These are phyloP conservation scores for Schlechtendalia chinensis DNA, from an alignment of 1,140 invertebrate species.

Conservation along the genomic window DNA sequence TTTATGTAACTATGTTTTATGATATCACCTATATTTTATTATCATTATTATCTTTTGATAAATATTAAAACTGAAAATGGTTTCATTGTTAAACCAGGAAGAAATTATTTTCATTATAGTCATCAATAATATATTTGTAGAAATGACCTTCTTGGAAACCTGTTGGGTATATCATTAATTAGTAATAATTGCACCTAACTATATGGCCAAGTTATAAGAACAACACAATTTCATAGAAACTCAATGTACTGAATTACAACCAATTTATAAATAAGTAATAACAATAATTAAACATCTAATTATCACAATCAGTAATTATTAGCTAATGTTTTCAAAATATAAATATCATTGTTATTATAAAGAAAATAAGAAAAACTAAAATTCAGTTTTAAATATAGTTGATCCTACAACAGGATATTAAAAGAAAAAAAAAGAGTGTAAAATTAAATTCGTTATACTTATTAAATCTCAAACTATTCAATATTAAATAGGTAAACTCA, in stretches of 20 bases:
- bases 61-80: background rate
- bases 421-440: too few relatives aligned
- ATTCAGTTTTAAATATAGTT: too few relatives aligned
- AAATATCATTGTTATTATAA: background rate
- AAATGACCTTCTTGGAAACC: slow-evolving; percentile 28
- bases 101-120: background rate
- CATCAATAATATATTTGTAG: background rate
- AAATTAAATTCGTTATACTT: too few relatives aligned
- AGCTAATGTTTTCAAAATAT: background rate
- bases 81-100: background rate
- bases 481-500: too few relatives aligned
- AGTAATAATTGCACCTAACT: background rate
- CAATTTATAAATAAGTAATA: background rate
- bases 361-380: background rate
- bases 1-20: too few relatives aligned
- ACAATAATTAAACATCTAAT: slow-evolving; percentile 5
- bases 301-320: background rate
- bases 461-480: too few relatives aligned
- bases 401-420: too few relatives aligned
- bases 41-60: background rate
- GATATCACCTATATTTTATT: too few relatives aligned
- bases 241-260: background rate
- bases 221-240: slow-evolving; percentile 21
- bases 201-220: background rate
- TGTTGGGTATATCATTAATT: slow-evolving; percentile 2